These are phyloP conservation scores for Dendrophyllia cribrosa DNA, from an alignment of 64 coral and sea anemone species.

Conservation along the genomic window DNA sequence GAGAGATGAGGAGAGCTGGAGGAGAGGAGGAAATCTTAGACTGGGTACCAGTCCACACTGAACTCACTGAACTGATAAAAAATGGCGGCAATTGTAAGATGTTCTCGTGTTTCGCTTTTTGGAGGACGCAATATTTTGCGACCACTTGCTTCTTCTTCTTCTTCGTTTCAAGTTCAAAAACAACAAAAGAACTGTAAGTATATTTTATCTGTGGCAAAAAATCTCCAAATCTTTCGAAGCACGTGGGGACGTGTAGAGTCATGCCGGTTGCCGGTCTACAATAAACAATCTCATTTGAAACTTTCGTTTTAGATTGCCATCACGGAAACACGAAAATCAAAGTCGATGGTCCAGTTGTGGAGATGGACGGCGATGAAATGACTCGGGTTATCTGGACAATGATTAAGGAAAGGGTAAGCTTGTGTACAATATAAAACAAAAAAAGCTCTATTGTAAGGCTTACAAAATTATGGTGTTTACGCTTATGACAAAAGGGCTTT, in stretches of 20 bases:
- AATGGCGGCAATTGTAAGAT: conserved; percentile 78
- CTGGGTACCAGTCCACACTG: neutral
- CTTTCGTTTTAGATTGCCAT: conserved; percentile 55
- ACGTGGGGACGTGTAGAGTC: neutral
- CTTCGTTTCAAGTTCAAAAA: conserved; percentile 35
- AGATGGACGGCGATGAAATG: conserved; percentile 99
- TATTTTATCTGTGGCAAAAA: neutral
- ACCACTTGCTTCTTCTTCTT: conserved; percentile 40
- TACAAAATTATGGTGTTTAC: neutral
- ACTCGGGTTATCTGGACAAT: conserved; percentile 98
- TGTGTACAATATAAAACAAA: neutral
- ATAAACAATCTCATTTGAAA: neutral
- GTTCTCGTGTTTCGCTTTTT: conserved; percentile 49
- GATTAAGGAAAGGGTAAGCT: conserved; percentile 94
- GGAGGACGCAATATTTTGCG: conserved; percentile 42
- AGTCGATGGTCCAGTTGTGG: conserved; percentile 93
- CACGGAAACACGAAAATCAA: conserved; percentile 70
- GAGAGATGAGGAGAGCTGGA: no score
- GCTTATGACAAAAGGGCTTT: neutral
- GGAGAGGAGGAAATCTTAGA: no score
- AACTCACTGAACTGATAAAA: neutral
- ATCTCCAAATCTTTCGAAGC: neutral
- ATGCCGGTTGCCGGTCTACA: neutral
- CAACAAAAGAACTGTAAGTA: conserved; percentile 72
- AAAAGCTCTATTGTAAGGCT: neutral